phyloP scores from a whole-genome alignment of 2,888 invertebrate genomes.

The Clitarchus hookeri region DNA sequence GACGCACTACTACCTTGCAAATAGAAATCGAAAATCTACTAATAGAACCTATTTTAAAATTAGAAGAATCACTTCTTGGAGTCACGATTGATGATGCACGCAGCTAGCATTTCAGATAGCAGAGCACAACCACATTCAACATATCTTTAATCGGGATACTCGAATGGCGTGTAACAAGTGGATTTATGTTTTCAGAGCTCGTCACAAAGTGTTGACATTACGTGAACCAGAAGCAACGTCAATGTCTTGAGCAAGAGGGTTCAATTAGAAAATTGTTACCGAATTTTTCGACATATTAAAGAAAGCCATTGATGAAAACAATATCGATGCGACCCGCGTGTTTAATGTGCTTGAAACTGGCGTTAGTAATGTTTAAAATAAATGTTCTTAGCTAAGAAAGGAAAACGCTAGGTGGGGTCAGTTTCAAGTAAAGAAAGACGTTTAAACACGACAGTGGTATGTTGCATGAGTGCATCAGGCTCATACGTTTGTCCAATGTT shows the following conservation, averaged over 20 bases:
- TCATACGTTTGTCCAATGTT: too few species aligned
- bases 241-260: background rate
- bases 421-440: too few species aligned
- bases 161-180: constrained; percentile 5
- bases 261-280: background rate
- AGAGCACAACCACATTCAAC: background rate
- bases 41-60: background rate
- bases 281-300: too few species aligned
- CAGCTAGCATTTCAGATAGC: background rate
- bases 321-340: too few species aligned
- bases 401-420: too few species aligned
- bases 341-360: too few species aligned
- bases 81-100: background rate
- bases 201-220: background rate
- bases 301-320: too few species aligned
- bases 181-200: background rate
- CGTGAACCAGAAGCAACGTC: constrained; percentile 4
- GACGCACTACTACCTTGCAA: background rate
- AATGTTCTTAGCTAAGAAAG: too few species aligned
- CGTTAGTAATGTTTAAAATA: too few species aligned
- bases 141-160: background rate
- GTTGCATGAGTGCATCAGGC: too few species aligned
- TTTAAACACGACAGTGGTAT: too few species aligned
- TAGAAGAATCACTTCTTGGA: background rate
- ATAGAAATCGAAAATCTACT: background rate